phyloP scores from a whole-genome alignment of 2,113 vertebrate species.

The Amphiprion percula region DNA sequence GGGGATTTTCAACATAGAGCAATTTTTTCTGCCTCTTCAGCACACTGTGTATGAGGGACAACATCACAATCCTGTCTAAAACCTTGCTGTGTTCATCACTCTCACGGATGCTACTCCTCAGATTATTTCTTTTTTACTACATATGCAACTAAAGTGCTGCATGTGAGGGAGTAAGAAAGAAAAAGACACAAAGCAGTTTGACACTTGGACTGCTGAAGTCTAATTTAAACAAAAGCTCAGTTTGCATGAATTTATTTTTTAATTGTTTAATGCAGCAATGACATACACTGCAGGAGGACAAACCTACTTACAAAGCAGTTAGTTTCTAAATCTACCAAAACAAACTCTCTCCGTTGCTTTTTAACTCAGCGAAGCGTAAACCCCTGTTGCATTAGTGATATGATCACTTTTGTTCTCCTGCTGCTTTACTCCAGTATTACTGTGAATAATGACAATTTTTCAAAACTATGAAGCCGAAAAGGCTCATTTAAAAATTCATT shows the following conservation, averaged over 20 bases:
- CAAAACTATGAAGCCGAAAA: not conserved
- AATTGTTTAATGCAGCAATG: constrained; percentile 12
- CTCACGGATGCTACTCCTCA: constrained; percentile 13
- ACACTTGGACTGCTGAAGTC: constrained; percentile 23
- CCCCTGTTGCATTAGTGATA: not conserved
- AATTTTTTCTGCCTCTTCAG: constrained; percentile 48
- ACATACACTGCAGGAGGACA: not conserved
- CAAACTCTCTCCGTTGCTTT: not conserved
- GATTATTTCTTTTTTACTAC: constrained; percentile 3
- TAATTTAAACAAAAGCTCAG: constrained; percentile 26
- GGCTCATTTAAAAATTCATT: constrained; percentile 4
- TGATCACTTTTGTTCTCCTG: not conserved
- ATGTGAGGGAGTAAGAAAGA: too few species aligned
- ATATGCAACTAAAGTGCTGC: not conserved
- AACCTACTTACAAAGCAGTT: not conserved
- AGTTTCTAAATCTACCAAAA: not conserved
- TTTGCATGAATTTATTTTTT: constrained; percentile 40
- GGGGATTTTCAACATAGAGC: constrained; percentile 42
- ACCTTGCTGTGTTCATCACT: constrained; percentile 24
- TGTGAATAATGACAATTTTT: not conserved
- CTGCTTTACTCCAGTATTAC: not conserved
- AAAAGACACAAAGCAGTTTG: not conserved
- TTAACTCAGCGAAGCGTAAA: not conserved
- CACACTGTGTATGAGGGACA: constrained; percentile 28
- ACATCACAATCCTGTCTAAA: constrained; percentile 33